Base-by-base conservation (phyloP, 2,113 vertebrate species). In the Neodon shergylaensis region DNA sequence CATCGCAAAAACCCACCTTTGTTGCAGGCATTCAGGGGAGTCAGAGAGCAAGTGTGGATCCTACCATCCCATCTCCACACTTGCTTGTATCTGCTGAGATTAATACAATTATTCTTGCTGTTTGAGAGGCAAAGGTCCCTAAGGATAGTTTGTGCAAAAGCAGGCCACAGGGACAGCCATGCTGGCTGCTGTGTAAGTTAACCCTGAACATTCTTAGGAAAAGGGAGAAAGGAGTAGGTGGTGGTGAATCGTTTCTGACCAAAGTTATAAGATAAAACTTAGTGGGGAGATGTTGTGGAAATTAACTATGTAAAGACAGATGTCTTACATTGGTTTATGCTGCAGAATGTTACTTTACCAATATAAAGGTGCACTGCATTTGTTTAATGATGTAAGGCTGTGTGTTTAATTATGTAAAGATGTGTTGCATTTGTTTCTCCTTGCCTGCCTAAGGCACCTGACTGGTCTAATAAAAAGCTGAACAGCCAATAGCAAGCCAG, bases 71-170 rank as follows among this genome's bases (percentile, higher is more conserved):
- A 22, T 72, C 77, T 79, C 68, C 22, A 95, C 24, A 81, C 74
- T 91, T 93, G 33, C 70, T 95, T 44, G 94, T 90, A 74, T 54
- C 17, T 88, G 17, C 66, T 85, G 33, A 88, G 73, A 88, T 68
- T 52, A 73, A 88, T 68, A 81, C 65, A 96, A 54, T 66, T 44
- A 21, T 90, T 90, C 76, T 89, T 78, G 93, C 4, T 61, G 84
- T 28, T 58, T 0, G 49, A 33, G 47, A 87, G 54, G 86, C 94
- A 89, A 83, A 52, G 65, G 65, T 26, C 54, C 49, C 66, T 44
- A 81, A 76, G 79, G n/a, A 68, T 1, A 84, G n/a, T 86, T 19
- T 44, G 72, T 42, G 19, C 2, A 91, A 91, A 95, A 33, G 52
- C 65, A 44, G 52, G 9, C 10, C 14, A 90, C 39, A 52, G 52